phyloP scores from a whole-genome alignment of 2,113 vertebrate species.

The Triplophysa tibetana region DNA sequence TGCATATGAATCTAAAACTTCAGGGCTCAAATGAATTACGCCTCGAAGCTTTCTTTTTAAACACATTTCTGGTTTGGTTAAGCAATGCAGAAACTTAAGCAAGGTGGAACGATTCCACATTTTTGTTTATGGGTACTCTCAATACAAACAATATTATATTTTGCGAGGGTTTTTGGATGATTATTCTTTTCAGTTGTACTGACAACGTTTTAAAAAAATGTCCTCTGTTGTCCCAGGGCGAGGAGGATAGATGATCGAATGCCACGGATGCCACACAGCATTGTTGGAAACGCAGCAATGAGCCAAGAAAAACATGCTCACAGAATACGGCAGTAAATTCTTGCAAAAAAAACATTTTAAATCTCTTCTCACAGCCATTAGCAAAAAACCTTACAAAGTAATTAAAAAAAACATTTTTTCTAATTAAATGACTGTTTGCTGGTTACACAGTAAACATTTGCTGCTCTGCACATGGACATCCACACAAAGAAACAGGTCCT shows the following conservation, averaged over 20 bases:
- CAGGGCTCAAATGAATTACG: slow-evolving; percentile 30
- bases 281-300: slow-evolving; percentile 10
- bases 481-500: background rate
- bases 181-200: background rate
- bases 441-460: background rate
- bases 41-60: background rate
- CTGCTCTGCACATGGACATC: background rate
- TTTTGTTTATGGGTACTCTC: too few relatives aligned
- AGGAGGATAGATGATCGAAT: slow-evolving; percentile 47
- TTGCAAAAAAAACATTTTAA: background rate
- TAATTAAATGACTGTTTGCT: background rate
- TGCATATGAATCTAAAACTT: slow-evolving; percentile 16
- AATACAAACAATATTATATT: too few relatives aligned
- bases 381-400: too few relatives aligned
- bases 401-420: too few relatives aligned
- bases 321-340: background rate
- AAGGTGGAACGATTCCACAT: too few relatives aligned
- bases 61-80: background rate
- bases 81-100: background rate
- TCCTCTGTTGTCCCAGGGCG: slow-evolving; percentile 37
- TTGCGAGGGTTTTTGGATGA: background rate
- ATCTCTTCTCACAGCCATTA: too few relatives aligned
- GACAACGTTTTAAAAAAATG: slow-evolving; percentile 3
- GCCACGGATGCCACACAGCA: slow-evolving; percentile 35
- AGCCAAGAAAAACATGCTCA: background rate